These are phyloP conservation scores for Vombatus ursinus DNA, from an alignment of 2,113 vertebrate species.

Conservation along the genomic window DNA sequence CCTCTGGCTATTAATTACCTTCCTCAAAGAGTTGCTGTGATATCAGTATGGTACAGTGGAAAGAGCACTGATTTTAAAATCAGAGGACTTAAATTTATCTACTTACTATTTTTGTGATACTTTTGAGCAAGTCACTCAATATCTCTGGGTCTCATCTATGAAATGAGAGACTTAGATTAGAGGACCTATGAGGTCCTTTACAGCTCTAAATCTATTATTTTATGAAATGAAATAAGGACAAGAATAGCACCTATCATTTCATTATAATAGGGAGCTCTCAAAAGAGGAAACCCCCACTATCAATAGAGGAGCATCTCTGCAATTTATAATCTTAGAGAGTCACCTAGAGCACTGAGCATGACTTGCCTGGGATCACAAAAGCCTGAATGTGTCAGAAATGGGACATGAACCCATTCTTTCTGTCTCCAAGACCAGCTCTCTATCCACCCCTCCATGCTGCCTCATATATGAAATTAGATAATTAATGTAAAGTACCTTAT, in stretches of 20 bases:
- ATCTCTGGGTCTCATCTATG: not conserved
- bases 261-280: not conserved
- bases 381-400: not conserved
- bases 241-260: not conserved
- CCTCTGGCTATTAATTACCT: not conserved
- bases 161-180: not conserved
- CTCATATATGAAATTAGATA: not conserved
- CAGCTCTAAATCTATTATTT: not conserved
- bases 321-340: not conserved
- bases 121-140: not conserved
- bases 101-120: not conserved
- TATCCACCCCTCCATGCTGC: not conserved
- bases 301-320: not conserved
- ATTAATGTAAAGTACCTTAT: not conserved
- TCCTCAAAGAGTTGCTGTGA: not conserved
- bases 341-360: not conserved
- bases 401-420: not conserved
- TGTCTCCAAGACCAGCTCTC: not conserved
- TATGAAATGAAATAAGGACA: not conserved
- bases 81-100: not conserved
- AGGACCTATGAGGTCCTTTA: not conserved
- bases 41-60: not conserved
- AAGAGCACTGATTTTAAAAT: not conserved
- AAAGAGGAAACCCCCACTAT: not conserved
- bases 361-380: not conserved